Evolutionary conservation across 2,888 invertebrate species (phyloP).

Genomic region (Onchidella celtica): DNA sequence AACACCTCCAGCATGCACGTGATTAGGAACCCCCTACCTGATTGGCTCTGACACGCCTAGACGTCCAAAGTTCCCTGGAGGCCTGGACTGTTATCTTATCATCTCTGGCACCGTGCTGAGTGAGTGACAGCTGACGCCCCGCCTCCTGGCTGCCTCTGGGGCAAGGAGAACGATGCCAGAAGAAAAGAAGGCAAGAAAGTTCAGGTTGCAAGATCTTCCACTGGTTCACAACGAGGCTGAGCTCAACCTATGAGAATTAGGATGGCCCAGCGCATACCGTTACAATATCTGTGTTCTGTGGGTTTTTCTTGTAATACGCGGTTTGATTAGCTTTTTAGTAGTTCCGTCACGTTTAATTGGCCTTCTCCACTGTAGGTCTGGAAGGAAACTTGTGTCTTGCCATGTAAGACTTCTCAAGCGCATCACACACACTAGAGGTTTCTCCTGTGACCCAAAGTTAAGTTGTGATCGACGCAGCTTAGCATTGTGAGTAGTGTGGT

Average conservation of each 20-base stretch:
- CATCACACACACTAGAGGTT: too few species aligned
- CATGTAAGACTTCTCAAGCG: too few species aligned
- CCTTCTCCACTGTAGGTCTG: neutral
- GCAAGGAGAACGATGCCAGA: slow-evolving; percentile 15
- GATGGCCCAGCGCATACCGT: neutral
- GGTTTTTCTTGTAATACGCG: neutral
- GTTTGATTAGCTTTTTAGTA: slow-evolving; percentile 25
- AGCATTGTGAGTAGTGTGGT: neutral
- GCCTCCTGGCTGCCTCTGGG: slow-evolving; percentile 11
- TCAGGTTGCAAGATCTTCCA: slow-evolving; percentile 1
- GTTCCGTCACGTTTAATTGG: slow-evolving; percentile 6
- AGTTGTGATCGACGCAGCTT: too few species aligned
- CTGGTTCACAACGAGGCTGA: neutral
- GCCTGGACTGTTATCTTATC: slow-evolving; percentile 19
- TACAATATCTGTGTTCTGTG: neutral
- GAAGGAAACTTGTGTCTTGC: neutral
- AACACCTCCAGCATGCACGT: slow-evolving; percentile 4
- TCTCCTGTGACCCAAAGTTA: too few species aligned
- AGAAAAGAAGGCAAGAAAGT: neutral
- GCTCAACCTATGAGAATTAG: slow-evolving; percentile 5
- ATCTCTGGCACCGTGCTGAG: slow-evolving; percentile 40
- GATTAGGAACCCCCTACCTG: neutral
- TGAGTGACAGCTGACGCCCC: slow-evolving; percentile 31
- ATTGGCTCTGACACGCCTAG: slow-evolving; percentile 10
- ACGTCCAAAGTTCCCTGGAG: neutral